phyloP scores from a whole-genome alignment of 1,140 invertebrate genomes.

The Rhyzopertha dominica region DNA sequence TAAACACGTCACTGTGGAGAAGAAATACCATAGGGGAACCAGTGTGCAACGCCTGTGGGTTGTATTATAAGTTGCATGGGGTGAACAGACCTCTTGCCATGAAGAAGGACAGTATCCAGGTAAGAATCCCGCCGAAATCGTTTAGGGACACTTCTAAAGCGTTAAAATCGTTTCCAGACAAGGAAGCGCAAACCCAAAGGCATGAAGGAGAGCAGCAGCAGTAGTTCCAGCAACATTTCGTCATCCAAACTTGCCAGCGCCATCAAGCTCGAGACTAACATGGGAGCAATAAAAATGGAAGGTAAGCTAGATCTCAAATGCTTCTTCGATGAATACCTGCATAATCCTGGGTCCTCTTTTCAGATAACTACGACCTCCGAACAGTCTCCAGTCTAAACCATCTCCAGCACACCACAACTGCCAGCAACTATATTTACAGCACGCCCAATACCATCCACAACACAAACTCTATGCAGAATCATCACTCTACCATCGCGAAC shows the following conservation, averaged over 20 bases:
- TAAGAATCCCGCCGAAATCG: too few relatives aligned
- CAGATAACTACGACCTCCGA: slow-evolving; percentile 46
- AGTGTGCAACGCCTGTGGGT: slow-evolving; percentile 91
- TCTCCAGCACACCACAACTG: slow-evolving; percentile 23
- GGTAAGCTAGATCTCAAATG: too few relatives aligned
- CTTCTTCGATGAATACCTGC: too few relatives aligned
- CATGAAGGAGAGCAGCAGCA: slow-evolving; percentile 46
- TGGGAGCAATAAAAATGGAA: slow-evolving; percentile 7
- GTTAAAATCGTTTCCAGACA: slow-evolving; percentile 74
- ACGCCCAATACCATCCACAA: too few relatives aligned
- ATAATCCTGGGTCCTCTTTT: too few relatives aligned
- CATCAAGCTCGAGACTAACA: slow-evolving; percentile 9
- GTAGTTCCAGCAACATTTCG: slow-evolving; percentile 28
- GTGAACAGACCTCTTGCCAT: slow-evolving; percentile 83
- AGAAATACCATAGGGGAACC: slow-evolving; percentile 81
- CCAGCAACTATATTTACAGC: slow-evolving; percentile 26
- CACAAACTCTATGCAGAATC: slow-evolving; percentile 9
- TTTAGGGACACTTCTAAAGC: too few relatives aligned
- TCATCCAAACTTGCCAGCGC: not conserved
- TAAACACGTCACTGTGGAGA: slow-evolving; percentile 84
- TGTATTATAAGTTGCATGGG: slow-evolving; percentile 89
- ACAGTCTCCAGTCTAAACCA: slow-evolving; percentile 25
- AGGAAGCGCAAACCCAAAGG: slow-evolving; percentile 86
- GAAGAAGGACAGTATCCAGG: slow-evolving; percentile 94
- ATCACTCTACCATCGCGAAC: slow-evolving; percentile 21